Base-by-base conservation (phyloP, 2,888 invertebrate genomes). In the Lycocerus yunnanus region DNA sequence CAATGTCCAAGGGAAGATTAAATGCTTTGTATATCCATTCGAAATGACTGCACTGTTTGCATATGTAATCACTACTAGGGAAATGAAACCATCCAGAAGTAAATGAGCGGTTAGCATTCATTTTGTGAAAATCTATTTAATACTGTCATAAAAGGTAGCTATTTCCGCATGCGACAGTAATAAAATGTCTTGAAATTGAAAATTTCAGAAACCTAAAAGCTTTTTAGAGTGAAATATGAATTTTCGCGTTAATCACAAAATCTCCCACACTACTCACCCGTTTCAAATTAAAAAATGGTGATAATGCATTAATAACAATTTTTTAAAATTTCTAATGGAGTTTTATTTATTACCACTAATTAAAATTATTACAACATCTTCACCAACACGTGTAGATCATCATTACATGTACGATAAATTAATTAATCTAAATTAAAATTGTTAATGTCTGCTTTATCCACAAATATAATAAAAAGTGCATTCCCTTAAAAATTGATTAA, bases 1-100 rank as follows among this genome's bases (percentile, higher is more conserved):
- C 68, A 68, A 72, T 72, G 63, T 27, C 14, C 18, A 66, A 15
- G 8, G 15, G 66, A 66, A 71, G 66, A 67, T 68, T 72, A 72
- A 68, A 68, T 20, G 43, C 63, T 61, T 43, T 67, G 66, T 59
- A 58, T 63, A 59, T 15, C 16, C 66, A 72, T 72, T 67, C 68
- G 9, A 63, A 60, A 43, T 13, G 14, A 16, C 63, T 14, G 68
- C 72, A 16, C 58, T 68, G 72, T 72, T 27, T 72, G 72, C 72
- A 72, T 72, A 61, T 72, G 68, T 67, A 68, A 72, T 68, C 68
- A 63, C 43, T 16, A 61, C 43, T 18, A 20, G 58, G 15, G 58
- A 71, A 66, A 66, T 71, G 58, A 63, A 71, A 71, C 65, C 70
- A 58, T 43, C 63, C 59, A 67, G 24, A 67, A 43, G 27, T 67